These are phyloP conservation scores for Mesembrinibis cayennensis DNA, from an alignment of 2,113 vertebrate species.

Conservation along the genomic window DNA sequence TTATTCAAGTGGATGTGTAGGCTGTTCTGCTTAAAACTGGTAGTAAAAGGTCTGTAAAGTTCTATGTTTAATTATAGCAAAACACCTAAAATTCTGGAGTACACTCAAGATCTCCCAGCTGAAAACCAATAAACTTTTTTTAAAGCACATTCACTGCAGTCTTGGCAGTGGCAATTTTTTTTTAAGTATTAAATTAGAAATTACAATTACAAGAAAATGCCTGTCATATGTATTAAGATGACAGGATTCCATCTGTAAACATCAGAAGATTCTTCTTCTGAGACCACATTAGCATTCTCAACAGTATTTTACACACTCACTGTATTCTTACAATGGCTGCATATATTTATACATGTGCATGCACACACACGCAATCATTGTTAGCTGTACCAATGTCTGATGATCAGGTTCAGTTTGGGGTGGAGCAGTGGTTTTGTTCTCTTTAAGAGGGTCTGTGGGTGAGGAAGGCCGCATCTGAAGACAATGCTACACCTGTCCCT, in stretches of 20 bases:
- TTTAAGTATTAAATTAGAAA: neutral
- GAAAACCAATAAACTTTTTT: neutral
- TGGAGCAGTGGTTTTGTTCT: neutral
- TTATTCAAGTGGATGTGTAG: neutral
- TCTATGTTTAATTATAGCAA: neutral
- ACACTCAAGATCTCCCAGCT: neutral
- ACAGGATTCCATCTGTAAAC: neutral
- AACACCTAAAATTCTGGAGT: neutral
- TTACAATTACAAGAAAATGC: neutral
- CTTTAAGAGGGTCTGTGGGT: neutral
- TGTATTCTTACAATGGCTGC: neutral
- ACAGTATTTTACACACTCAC: neutral
- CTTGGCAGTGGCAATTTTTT: neutral
- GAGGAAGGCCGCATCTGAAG: neutral
- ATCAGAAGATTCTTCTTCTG: neutral
- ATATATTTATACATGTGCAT: accelerated
- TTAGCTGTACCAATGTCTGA: neutral
- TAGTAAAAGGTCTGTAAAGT: neutral
- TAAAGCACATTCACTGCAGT: neutral
- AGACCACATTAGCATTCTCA: neutral
- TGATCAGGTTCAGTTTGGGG: neutral
- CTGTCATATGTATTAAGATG: neutral
- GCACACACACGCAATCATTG: accelerated
- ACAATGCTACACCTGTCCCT: neutral
- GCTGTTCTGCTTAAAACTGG: neutral